phyloP scores from a whole-genome alignment of 1,140 invertebrate species.

The Habropoda laboriosa region DNA sequence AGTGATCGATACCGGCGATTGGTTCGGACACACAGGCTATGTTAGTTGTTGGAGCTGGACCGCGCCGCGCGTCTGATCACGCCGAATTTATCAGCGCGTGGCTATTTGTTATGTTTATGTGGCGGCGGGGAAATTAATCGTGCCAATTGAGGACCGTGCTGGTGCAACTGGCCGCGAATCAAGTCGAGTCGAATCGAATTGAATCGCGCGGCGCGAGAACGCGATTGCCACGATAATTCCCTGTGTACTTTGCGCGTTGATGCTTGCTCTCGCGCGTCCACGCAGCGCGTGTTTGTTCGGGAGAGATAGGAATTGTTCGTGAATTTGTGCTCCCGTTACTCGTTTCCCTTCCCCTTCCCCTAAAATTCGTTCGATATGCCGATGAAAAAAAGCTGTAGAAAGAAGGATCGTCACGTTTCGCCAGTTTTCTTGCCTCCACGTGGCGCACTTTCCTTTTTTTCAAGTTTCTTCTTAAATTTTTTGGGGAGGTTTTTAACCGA shows the following conservation, averaged over 20 bases:
- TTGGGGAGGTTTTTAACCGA: no score
- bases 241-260: conserved; percentile 4
- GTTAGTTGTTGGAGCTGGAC: no score
- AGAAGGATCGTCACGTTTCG: background rate
- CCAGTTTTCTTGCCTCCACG: no score
- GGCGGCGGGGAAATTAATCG: background rate
- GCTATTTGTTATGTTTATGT: conserved; percentile 36
- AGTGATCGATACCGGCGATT: conserved; percentile 47
- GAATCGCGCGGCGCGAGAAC: background rate
- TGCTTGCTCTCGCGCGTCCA: background rate
- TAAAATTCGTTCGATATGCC: background rate
- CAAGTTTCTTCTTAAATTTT: background rate
- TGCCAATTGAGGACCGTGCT: background rate
- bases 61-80: background rate
- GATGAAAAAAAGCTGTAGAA: background rate
- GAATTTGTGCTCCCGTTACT: background rate
- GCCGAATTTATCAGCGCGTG: background rate
- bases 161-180: background rate
- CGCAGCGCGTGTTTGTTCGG: background rate
- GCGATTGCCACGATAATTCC: conserved; percentile 8
- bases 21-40: background rate
- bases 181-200: background rate
- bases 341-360: background rate
- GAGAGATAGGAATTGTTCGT: conserved; percentile 10
- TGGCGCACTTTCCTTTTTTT: background rate